phyloP scores from a whole-genome alignment of 2,113 vertebrate species.

The Elephas maximus region DNA sequence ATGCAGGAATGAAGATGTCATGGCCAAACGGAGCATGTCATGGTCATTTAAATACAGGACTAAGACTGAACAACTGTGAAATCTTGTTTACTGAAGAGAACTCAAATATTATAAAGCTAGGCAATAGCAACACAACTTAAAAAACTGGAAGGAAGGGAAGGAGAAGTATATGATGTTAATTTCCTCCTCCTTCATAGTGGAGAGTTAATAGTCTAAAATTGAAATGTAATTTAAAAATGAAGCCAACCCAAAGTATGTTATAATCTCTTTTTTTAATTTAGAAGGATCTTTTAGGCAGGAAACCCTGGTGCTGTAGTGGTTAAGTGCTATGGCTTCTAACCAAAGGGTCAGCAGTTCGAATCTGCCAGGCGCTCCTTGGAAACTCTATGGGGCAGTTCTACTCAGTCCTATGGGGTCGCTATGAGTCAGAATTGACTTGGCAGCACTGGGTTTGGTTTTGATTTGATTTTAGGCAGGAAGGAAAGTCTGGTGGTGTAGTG shows the following conservation, averaged over 20 bases:
- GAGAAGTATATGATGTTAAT: no score
- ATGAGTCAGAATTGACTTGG: no score
- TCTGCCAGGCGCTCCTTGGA: no score
- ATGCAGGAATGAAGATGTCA: rapidly evolving
- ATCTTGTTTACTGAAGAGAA: neutral
- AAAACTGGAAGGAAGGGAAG: neutral
- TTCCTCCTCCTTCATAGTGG: neutral
- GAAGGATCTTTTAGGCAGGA: neutral
- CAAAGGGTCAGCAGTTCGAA: no score
- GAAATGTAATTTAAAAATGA: slow-evolving; percentile 4
- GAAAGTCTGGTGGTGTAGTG: no score
- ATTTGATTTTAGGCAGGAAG: no score
- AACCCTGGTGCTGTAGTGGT: neutral
- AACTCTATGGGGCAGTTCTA: no score
- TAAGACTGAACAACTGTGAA: neutral
- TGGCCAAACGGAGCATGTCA: no score
- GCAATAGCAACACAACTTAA: neutral
- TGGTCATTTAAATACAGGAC: neutral
- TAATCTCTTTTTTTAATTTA: neutral
- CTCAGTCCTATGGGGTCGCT: no score
- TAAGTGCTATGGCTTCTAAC: no score
- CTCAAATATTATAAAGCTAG: neutral
- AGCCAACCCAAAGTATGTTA: neutral
- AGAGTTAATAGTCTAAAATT: neutral
- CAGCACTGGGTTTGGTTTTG: no score